Percentiles rank a stretch among this genome's conserved stretches.
Evolutionary conservation across 1,140 invertebrate genomes (phyloP).

Genomic region (Capitella teleta): DNA sequence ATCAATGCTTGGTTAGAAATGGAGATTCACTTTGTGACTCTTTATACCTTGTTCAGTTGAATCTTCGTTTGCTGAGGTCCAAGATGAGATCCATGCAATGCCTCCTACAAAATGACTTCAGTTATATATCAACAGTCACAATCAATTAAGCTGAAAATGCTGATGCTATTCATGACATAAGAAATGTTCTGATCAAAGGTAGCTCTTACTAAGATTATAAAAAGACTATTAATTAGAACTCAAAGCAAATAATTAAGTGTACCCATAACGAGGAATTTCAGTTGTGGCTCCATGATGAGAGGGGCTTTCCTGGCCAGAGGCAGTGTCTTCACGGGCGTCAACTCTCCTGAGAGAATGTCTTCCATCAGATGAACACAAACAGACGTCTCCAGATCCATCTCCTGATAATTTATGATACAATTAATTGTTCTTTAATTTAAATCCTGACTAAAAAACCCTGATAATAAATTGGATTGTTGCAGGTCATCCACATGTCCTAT

Average conservation of each 20-base stretch:
- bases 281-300: neutral
- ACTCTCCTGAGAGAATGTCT: neutral
- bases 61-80: neutral
- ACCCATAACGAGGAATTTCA: neutral
- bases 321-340: neutral
- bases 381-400: neutral
- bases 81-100: conserved; percentile 2
- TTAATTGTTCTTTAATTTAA: no score
- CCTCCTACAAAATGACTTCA: conserved; percentile 1
- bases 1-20: neutral
- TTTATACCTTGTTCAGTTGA: neutral
- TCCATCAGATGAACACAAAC: neutral
- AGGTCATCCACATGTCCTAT: no score
- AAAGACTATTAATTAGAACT: neutral
- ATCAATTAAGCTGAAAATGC: neutral
- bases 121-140: neutral
- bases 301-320: neutral
- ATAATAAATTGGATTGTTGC: no score
- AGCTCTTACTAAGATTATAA: neutral
- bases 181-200: neutral
- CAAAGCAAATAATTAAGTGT: neutral
- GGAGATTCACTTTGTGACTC: neutral
- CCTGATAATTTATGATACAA: no score
- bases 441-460: no score
- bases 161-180: neutral